Conservation (phyloP, 2,888 invertebrate genomes). For the Cenopis cana region DNA sequence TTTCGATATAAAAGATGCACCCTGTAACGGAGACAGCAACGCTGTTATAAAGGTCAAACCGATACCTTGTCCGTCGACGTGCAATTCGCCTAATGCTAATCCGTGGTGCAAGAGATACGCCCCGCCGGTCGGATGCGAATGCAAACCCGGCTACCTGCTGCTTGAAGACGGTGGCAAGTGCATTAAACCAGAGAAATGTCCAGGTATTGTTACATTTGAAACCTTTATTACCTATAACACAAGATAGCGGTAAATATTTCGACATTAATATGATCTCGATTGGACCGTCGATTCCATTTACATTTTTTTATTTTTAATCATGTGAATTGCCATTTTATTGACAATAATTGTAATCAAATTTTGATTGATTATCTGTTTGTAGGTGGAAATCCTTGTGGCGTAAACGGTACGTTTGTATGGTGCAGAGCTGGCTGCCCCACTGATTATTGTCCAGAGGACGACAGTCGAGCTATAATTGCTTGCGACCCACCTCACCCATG, state of each 20-base stretch:
- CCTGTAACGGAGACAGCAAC: slow-evolving; percentile 39
- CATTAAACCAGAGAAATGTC: slow-evolving; percentile 30
- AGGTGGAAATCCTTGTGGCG: slow-evolving; percentile 60
- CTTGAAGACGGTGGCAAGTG: slow-evolving; percentile 8
- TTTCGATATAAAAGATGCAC: slow-evolving; percentile 17
- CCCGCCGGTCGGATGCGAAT: slow-evolving; percentile 33
- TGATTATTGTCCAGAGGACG: slow-evolving; percentile 56
- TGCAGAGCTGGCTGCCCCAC: slow-evolving; percentile 51
- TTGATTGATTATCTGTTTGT: slow-evolving; percentile 6
- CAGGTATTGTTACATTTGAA: slow-evolving; percentile 5
- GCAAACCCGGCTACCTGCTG: slow-evolving; percentile 32
- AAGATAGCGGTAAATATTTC: too few species aligned
- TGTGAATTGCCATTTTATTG: neutral
- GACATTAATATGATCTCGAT: too few species aligned
- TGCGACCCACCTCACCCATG: slow-evolving; percentile 55
- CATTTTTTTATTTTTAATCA: too few species aligned
- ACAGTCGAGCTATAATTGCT: slow-evolving; percentile 46
- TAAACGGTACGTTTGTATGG: slow-evolving; percentile 49
- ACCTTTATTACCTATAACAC: neutral
- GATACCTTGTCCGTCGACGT: slow-evolving; percentile 32
- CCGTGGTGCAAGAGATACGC: slow-evolving; percentile 27
- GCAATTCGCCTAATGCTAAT: slow-evolving; percentile 17
- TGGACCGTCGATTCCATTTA: too few species aligned
- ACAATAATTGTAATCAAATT: neutral
- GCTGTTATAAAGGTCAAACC: slow-evolving; percentile 36